A percentile compares a stretch with the other conserved stretches of the same genome.
Conservation (phyloP, 2,113 vertebrate species). For the Corydoras maculifer region DNA sequence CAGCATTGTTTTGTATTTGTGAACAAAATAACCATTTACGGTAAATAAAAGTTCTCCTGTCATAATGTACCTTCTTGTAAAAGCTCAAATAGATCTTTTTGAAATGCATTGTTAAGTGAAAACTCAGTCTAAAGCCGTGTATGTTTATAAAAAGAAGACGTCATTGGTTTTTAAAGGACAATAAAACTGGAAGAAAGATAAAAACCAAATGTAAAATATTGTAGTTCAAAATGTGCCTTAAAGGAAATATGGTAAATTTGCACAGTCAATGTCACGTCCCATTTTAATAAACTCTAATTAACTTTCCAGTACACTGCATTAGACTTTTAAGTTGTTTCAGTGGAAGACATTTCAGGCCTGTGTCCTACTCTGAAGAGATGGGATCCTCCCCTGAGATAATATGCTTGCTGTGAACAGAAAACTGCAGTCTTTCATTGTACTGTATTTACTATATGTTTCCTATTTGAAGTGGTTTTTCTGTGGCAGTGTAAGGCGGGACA, state of each 20-base stretch:
- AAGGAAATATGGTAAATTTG: not conserved
- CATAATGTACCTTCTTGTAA: too few species aligned
- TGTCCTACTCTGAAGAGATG: not conserved
- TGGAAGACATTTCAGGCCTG: not conserved
- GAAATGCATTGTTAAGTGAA: too few species aligned
- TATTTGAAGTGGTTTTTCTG: constrained; percentile 5
- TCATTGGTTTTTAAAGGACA: too few species aligned
- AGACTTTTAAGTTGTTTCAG: constrained; percentile 10
- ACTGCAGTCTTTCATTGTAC: constrained; percentile 26
- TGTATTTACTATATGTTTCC: constrained; percentile 3
- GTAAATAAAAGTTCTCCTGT: too few species aligned
- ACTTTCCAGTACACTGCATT: not conserved
- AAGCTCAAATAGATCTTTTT: too few species aligned
- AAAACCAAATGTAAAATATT: too few species aligned
- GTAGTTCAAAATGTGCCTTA: too few species aligned
- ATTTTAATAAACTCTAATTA: not conserved
- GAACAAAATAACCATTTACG: too few species aligned
- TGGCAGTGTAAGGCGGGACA: constrained; percentile 14
- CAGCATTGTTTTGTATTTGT: too few species aligned
- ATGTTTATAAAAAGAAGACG: too few species aligned
- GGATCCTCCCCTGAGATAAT: constrained; percentile 3
- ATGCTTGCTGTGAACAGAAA: constrained; percentile 18
- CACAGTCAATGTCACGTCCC: not conserved
- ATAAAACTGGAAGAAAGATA: too few species aligned
- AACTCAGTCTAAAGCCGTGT: too few species aligned